Percentiles rank a stretch among this genome's conserved stretches.
phyloP scores from a whole-genome alignment of 1,140 invertebrate genomes.

The Lepidurus apus region DNA sequence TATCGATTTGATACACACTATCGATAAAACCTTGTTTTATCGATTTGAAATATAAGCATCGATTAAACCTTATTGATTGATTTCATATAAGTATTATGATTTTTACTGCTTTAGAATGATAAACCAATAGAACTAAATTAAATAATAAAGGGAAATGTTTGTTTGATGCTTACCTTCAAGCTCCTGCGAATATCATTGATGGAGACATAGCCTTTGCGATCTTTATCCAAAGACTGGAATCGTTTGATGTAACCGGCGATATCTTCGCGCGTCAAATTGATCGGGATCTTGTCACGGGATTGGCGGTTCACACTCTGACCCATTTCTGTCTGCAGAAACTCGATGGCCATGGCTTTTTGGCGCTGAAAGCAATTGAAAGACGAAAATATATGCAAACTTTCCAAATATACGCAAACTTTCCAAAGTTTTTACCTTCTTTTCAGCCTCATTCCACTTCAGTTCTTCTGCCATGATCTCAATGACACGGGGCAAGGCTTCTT shows the following conservation, averaged over 20 bases:
- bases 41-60: background rate
- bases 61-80: background rate
- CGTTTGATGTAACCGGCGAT: conserved; percentile 89
- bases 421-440: conserved; percentile 56
- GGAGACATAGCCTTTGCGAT: conserved; percentile 95
- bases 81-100: too few species aligned
- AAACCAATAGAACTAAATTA: background rate
- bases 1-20: background rate
- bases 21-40: background rate
- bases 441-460: conserved; percentile 80
- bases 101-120: background rate
- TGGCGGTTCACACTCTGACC: conserved; percentile 87
- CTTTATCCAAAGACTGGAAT: conserved; percentile 91
- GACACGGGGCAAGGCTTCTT: conserved; percentile 87
- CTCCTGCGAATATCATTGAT: conserved; percentile 92
- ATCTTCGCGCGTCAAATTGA: conserved; percentile 91
- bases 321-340: conserved; percentile 93
- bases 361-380: conserved; percentile 48
- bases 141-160: background rate
- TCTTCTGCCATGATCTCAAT: conserved; percentile 96
- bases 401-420: background rate
- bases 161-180: conserved; percentile 67
- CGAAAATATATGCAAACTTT: conserved; percentile 1
- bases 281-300: conserved; percentile 75
- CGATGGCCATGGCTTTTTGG: conserved; percentile 69